A percentile compares a stretch with the other conserved stretches of the same genome.
phyloP scores from a whole-genome alignment of 2,888 invertebrate species.

The Lymantria monacha region DNA sequence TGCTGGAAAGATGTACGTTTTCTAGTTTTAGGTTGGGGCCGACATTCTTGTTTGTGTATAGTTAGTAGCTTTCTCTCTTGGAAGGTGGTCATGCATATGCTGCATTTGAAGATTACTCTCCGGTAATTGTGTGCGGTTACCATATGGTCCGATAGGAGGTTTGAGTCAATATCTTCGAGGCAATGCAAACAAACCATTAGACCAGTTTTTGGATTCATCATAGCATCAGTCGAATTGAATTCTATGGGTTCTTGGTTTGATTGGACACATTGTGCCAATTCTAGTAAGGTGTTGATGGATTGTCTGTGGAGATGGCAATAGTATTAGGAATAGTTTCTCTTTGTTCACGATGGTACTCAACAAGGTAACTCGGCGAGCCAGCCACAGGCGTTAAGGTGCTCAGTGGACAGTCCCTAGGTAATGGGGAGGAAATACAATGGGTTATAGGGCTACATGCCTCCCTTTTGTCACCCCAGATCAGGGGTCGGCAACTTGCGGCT shows the following conservation, averaged over 20 bases:
- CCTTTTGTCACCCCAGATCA: no score
- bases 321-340: background rate
- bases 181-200: constrained; percentile 44
- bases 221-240: constrained; percentile 38
- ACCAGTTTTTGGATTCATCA: constrained; percentile 38
- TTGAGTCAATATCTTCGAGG: constrained; percentile 35
- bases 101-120: constrained; percentile 38
- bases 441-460: no score
- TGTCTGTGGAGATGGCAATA: background rate
- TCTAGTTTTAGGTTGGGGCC: constrained; percentile 26
- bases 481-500: no score
- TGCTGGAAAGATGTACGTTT: constrained; percentile 39
- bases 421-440: no score
- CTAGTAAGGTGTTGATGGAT: constrained; percentile 37
- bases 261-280: constrained; percentile 41
- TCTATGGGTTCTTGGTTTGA: constrained; percentile 40
- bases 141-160: constrained; percentile 41
- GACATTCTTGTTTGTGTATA: constrained; percentile 33
- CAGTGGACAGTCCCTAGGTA: no score
- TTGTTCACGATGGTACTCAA: background rate
- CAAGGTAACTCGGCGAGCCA: background rate
- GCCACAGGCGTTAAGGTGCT: no score
- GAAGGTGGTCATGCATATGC: constrained; percentile 34
- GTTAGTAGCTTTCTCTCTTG: constrained; percentile 26
- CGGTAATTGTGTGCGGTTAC: constrained; percentile 38